These are phyloP conservation scores for Agriotes lineatus DNA, from an alignment of 2,888 invertebrate genomes.

Conservation along the genomic window DNA sequence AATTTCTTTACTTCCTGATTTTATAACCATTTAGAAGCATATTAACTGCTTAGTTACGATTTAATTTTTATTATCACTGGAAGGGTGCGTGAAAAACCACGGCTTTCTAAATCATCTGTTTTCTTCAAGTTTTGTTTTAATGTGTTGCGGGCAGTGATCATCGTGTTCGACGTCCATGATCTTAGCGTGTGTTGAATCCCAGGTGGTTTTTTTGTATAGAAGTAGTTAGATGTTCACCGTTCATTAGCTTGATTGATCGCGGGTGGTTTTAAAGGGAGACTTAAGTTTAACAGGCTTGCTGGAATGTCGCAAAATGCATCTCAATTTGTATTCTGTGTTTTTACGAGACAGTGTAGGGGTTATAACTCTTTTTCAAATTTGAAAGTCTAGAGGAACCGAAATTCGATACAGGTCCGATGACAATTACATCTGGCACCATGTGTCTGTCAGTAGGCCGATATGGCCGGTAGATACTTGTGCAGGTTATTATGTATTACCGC, in stretches of 20 bases:
- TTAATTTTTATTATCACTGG: too few species aligned
- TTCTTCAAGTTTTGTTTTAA: too few species aligned
- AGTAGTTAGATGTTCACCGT: neutral
- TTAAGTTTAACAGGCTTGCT: neutral
- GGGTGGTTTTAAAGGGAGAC: neutral
- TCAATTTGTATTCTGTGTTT: neutral
- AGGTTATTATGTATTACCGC: too few species aligned
- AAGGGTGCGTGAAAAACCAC: too few species aligned
- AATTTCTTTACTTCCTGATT: too few species aligned
- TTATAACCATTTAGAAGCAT: too few species aligned
- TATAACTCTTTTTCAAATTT: neutral
- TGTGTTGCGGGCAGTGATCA: too few species aligned
- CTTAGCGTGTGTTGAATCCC: neutral
- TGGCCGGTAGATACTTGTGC: neutral
- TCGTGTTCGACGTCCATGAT: too few species aligned
- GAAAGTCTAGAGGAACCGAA: neutral
- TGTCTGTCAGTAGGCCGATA: constrained; percentile 3
- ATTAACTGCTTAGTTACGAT: too few species aligned
- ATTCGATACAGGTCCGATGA: neutral
- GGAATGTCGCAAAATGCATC: neutral
- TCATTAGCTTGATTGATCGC: neutral
- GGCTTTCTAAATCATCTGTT: too few species aligned
- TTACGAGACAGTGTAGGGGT: neutral
- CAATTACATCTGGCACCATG: neutral
- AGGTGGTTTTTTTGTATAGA: neutral